Conservation (phyloP, 2,113 vertebrate species). For the Tretioscincus oriximinensis region DNA sequence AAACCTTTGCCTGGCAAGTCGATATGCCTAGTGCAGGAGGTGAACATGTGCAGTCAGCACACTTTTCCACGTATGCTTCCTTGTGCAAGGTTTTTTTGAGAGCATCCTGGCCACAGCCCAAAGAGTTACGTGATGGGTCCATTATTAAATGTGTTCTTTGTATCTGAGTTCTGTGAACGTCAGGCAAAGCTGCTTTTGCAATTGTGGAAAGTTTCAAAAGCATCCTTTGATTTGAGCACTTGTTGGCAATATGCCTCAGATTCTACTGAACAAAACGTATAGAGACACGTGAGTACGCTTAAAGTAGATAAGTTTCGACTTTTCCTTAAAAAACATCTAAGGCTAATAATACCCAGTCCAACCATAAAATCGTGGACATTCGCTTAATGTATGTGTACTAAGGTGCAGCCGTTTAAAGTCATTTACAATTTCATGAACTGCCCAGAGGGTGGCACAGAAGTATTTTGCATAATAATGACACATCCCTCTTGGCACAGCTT, state of each 20-base stretch:
- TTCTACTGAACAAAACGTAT: background rate
- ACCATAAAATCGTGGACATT: background rate
- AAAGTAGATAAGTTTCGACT: background rate
- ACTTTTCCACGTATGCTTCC: background rate
- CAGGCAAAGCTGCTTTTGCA: background rate
- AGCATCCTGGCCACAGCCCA: background rate
- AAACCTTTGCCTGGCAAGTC: background rate
- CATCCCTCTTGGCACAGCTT: too few species aligned
- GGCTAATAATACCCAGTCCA: background rate
- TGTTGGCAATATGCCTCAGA: background rate
- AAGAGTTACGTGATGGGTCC: background rate
- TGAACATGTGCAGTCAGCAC: too few species aligned
- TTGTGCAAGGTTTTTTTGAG: background rate
- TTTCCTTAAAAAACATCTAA: background rate
- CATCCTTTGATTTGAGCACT: background rate
- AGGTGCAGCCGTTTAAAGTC: background rate
- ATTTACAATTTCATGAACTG: background rate
- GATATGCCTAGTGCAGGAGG: background rate
- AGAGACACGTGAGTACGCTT: background rate
- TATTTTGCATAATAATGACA: too few species aligned
- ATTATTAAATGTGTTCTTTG: background rate
- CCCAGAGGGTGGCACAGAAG: too few species aligned
- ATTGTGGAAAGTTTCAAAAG: background rate
- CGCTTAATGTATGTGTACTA: too few species aligned
- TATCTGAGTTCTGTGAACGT: background rate